phyloP scores from a whole-genome alignment of 2,113 vertebrate genomes.

The Acinonyx jubatus region DNA sequence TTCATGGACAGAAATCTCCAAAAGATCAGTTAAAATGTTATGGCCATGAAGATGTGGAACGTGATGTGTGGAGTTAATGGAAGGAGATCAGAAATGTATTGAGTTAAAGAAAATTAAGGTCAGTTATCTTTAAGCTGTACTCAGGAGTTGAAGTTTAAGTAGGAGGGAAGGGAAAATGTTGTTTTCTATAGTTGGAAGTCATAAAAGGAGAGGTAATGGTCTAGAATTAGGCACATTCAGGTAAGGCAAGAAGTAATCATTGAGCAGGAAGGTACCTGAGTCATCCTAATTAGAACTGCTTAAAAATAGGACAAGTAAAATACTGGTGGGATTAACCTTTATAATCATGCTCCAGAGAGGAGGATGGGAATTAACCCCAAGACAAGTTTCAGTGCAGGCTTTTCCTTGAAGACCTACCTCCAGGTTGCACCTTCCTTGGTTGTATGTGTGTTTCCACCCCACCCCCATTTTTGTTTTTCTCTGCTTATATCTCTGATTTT shows the following conservation, averaged over 20 bases:
- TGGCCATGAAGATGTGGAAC: not conserved
- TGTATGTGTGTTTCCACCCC: not conserved
- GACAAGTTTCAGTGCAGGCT: not conserved
- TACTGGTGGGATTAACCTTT: constrained; percentile 58
- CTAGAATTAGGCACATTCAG: constrained; percentile 74
- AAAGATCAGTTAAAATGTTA: constrained; percentile 27
- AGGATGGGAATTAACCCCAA: not conserved
- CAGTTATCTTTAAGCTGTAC: constrained; percentile 27
- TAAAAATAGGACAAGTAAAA: constrained; percentile 78
- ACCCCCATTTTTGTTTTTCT: not conserved
- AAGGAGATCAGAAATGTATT: not conserved
- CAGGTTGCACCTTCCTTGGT: not conserved
- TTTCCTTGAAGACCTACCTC: not conserved
- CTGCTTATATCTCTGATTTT: not conserved
- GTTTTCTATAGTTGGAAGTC: constrained; percentile 58
- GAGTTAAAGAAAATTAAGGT: constrained; percentile 57
- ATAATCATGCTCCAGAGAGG: not conserved
- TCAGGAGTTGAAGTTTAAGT: constrained; percentile 23
- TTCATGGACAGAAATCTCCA: constrained; percentile 48
- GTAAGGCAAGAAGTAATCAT: constrained; percentile 44
- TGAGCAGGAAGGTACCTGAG: constrained; percentile 70
- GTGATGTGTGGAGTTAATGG: not conserved
- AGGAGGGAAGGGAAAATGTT: constrained; percentile 16
- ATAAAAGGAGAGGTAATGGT: constrained; percentile 69
- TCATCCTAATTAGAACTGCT: constrained; percentile 74